Percentiles rank a stretch among this genome's conserved stretches.
These are phyloP conservation scores for Archocentrus centrarchus DNA, from an alignment of 2,113 vertebrate species.

Conservation along the genomic window DNA sequence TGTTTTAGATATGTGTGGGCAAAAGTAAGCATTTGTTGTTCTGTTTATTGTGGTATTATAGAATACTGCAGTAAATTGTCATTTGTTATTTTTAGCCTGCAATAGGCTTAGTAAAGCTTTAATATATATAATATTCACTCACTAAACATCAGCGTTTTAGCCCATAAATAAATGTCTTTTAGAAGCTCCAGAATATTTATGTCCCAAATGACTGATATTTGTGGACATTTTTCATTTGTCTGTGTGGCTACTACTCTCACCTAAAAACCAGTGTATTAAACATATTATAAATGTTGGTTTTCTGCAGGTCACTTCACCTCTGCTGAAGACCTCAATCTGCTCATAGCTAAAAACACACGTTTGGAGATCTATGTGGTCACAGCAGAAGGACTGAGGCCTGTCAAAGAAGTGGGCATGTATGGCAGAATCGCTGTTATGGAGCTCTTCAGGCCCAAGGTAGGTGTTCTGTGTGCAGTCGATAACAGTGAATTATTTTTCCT, in stretches of 20 bases:
- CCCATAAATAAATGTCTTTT: not conserved
- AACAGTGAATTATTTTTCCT: not conserved
- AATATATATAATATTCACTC: not conserved
- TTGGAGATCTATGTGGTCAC: slow-evolving; percentile 99
- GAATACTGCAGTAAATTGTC: not conserved
- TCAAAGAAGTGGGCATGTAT: slow-evolving; percentile 99
- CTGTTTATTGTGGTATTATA: not conserved
- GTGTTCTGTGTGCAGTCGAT: not conserved
- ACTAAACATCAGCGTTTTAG: not conserved
- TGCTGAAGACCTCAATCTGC: slow-evolving; percentile 93
- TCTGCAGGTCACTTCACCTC: slow-evolving; percentile 95
- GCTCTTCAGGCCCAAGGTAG: slow-evolving; percentile 96
- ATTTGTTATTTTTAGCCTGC: not conserved
- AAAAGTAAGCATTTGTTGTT: not conserved
- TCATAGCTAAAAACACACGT: slow-evolving; percentile 97
- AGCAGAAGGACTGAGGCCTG: slow-evolving; percentile 94
- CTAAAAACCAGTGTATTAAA: not conserved
- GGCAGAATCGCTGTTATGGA: slow-evolving; percentile 98
- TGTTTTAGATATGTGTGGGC: not conserved
- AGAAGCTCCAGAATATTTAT: not conserved
- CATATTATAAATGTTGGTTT: not conserved
- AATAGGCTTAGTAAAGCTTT: not conserved
- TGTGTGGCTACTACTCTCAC: not conserved
- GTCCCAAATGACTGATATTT: not conserved
- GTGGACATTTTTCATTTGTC: not conserved